Conservation (phyloP, 2,888 invertebrate species). For the Sarcophaga variegata region DNA sequence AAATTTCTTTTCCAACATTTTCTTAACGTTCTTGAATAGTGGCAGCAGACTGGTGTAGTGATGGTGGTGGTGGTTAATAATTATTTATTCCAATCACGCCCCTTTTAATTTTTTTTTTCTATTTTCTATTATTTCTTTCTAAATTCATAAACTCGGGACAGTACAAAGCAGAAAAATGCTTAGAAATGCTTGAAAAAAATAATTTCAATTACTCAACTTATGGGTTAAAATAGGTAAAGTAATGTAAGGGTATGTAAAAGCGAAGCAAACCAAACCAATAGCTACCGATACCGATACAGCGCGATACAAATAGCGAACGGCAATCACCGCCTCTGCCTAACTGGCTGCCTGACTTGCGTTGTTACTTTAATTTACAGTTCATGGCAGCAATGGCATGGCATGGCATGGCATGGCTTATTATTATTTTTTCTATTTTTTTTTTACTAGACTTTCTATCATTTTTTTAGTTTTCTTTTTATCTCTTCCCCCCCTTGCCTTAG, state of each 20-base stretch:
- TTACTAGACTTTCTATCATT: background rate
- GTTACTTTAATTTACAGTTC: background rate
- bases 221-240: too few relatives aligned
- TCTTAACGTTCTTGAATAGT: background rate
- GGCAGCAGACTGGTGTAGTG: slow-evolving; percentile 16
- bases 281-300: background rate
- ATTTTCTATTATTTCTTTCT: background rate
- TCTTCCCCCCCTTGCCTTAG: background rate
- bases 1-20: background rate
- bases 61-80: background rate
- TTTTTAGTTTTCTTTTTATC: slow-evolving; percentile 13
- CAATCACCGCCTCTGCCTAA: background rate
- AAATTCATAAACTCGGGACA: background rate
- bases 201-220: background rate
- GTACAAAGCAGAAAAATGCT: background rate
- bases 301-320: background rate
- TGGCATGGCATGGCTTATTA: background rate
- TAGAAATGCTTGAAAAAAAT: background rate
- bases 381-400: too few relatives aligned
- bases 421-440: background rate
- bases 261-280: background rate
- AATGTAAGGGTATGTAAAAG: background rate
- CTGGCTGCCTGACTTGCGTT: background rate
- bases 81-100: slow-evolving; percentile 60
- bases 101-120: slow-evolving; percentile 14